Conservation (phyloP, 2,888 invertebrate genomes). For the Cetonia aurata region DNA sequence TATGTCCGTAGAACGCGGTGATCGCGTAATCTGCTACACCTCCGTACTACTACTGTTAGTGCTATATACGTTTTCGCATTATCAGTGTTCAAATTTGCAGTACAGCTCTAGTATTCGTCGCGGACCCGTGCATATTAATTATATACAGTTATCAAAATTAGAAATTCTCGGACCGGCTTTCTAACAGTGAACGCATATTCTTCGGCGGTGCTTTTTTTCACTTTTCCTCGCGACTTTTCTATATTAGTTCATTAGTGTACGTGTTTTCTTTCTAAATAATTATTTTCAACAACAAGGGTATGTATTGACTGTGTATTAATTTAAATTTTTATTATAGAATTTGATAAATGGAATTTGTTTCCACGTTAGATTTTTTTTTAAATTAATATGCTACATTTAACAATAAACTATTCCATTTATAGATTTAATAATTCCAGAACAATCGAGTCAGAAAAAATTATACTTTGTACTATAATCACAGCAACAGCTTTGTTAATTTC, state of each 20-base stretch:
- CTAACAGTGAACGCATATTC: slow-evolving; percentile 37
- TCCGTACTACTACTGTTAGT: slow-evolving; percentile 30
- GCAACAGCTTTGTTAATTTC: too few species aligned
- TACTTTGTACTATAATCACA: too few species aligned
- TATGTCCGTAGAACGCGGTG: slow-evolving; percentile 29
- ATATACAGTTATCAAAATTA: slow-evolving; percentile 41
- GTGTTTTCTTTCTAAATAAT: not conserved
- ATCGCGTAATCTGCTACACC: slow-evolving; percentile 35
- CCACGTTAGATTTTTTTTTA: too few species aligned
- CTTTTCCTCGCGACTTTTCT: slow-evolving; percentile 3
- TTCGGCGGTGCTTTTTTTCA: slow-evolving; percentile 7
- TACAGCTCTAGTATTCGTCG: slow-evolving; percentile 23
- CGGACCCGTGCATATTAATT: slow-evolving; percentile 31
- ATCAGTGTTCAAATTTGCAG: slow-evolving; percentile 38
- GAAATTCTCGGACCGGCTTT: slow-evolving; percentile 39
- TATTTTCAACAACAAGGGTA: not conserved
- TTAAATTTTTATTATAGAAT: too few species aligned
- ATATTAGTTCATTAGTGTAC: not conserved
- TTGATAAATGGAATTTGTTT: too few species aligned
- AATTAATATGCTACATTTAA: too few species aligned
- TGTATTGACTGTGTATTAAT: not conserved
- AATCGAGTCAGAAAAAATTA: too few species aligned
- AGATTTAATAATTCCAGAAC: too few species aligned
- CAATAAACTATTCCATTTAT: too few species aligned
- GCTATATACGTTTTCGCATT: slow-evolving; percentile 37